Percentiles rank a stretch among this genome's conserved stretches.
phyloP scores from a whole-genome alignment of 2,888 invertebrate genomes.

The Pheosia tremula region DNA sequence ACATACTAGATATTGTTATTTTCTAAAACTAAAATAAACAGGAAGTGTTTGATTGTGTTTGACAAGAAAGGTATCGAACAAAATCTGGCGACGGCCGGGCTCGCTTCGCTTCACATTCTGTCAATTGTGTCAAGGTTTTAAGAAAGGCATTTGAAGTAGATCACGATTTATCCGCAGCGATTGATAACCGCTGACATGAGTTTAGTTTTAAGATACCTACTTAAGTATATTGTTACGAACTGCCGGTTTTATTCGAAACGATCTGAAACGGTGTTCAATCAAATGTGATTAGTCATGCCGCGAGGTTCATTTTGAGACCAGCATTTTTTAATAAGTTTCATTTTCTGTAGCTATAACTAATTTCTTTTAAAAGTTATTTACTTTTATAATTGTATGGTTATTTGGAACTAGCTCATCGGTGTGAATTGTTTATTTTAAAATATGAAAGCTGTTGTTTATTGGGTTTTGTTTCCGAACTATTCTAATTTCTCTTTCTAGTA shows the following conservation, averaged over 20 bases:
- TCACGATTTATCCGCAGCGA: conserved; percentile 19
- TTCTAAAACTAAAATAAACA: neutral
- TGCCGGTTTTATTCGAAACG: conserved; percentile 7
- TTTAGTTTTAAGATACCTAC: neutral
- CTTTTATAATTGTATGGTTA: neutral
- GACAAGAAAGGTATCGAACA: conserved; percentile 12
- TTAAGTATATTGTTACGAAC: neutral
- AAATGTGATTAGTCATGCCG: conserved; percentile 16
- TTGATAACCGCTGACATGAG: neutral
- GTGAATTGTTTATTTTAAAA: too few species aligned
- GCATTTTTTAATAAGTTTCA: conserved; percentile 8
- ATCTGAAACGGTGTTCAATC: conserved; percentile 2
- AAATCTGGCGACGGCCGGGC: conserved; percentile 17
- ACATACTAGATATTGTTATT: neutral
- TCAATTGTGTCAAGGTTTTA: conserved; percentile 50
- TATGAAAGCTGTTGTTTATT: too few species aligned
- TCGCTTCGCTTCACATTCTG: conserved; percentile 37
- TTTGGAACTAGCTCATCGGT: neutral
- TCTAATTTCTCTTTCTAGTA: too few species aligned
- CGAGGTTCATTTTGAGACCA: conserved; percentile 12
- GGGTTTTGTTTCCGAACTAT: too few species aligned
- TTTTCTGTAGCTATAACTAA: conserved; percentile 7
- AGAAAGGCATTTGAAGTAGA: conserved; percentile 46
- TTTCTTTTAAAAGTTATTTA: conserved; percentile 7
- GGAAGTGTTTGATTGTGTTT: neutral